Base-by-base conservation (phyloP, 2,888 invertebrate species). In the Volucella bombylans region DNA sequence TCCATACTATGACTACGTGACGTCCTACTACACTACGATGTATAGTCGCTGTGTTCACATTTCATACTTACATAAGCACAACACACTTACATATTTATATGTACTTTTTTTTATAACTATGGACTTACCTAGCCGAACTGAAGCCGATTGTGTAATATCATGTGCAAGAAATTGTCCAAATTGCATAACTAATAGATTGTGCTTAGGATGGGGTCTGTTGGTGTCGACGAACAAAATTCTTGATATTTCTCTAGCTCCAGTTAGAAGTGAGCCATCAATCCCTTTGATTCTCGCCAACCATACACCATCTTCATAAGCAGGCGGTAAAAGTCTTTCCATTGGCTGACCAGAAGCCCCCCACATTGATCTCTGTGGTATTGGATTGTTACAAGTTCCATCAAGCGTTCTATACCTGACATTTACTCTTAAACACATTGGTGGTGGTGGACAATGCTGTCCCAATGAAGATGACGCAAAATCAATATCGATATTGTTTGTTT, bases 351-450 rank as follows among this genome's bases (percentile, higher is more conserved):
- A 93, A 15, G 94, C 93, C 3, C 98, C 98, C 95, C 96, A 96
- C 39, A 88, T 86, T 0, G 90, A 87, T 18, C 89, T 89, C 4
- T 88, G 86, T 0, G 89, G 86, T 80, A 88, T 12, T 12, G 93
- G 93, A 91, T 97, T 97, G 91, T 97, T 98, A 90, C 98, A 98
- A 11, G 95, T 94, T 0, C 98, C 98, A 89, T 96, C 96, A 18
- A 95, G 91, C 1, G 94, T 94, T 71, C 97, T 93, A 91, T 95
- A 97, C 69, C 93, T 94, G 11, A 89, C 90, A 0, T 91, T 90
- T 0, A 91, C 81, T 10, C 88, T 82, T 0, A 92, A 90, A 87
- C 95, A 95, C 0, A 87, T 67, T 0, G 92, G 92, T 4, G 89
- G 90, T 3, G 91, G 88, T 0, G 90, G 92, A 50, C 92, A 92